These are phyloP conservation scores for Ornithoptera alexandrae DNA, from an alignment of 2,888 invertebrate species.

Conservation along the genomic window DNA sequence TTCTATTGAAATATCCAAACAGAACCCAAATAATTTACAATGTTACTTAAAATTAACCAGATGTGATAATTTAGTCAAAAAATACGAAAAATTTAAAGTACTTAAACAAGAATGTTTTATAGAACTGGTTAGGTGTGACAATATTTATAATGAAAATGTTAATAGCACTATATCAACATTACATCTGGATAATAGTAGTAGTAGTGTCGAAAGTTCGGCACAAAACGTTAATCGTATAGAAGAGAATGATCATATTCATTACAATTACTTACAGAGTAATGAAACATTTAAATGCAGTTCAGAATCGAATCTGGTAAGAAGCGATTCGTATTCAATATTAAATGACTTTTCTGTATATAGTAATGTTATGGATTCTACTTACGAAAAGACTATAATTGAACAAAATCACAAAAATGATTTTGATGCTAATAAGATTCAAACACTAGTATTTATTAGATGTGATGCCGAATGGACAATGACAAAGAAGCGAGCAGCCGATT, in stretches of 20 bases:
- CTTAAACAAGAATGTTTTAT: conserved; percentile 46
- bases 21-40: conserved; percentile 21
- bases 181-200: background rate
- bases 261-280: background rate
- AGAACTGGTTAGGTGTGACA: conserved; percentile 51
- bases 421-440: background rate
- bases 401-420: background rate
- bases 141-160: background rate
- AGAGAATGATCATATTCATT: background rate
- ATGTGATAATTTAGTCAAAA: conserved; percentile 51
- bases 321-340: conserved; percentile 45
- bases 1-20: conserved; percentile 3
- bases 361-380: conserved; percentile 26
- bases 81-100: conserved; percentile 40
- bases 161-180: background rate
- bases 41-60: conserved; percentile 49
- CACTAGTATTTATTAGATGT: conserved; percentile 19
- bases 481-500: conserved; percentile 16
- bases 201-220: background rate
- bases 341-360: conserved; percentile 36
- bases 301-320: conserved; percentile 35
- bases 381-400: conserved; percentile 24
- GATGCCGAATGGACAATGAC: conserved; percentile 32
- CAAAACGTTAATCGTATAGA: background rate
- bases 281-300: background rate